These are phyloP conservation scores for Tachuris rubrigastra DNA, from an alignment of 2,113 vertebrate genomes.

Conservation along the genomic window DNA sequence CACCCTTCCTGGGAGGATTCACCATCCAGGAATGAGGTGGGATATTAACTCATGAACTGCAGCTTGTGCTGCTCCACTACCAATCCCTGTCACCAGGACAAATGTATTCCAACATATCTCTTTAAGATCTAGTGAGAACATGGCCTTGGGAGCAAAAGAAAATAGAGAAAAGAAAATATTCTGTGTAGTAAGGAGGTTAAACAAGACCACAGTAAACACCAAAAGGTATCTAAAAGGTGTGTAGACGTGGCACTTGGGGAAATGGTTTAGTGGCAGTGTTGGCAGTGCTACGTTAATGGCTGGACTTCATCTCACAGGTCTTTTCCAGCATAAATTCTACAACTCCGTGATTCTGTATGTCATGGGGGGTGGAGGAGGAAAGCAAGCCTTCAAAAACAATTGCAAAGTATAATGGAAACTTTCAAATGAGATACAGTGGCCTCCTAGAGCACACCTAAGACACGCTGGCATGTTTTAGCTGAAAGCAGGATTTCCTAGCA, in stretches of 20 bases:
- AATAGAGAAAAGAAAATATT: not conserved
- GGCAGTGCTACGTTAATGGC: fast-evolving
- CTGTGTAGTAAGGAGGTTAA: not conserved
- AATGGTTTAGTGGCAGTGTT: not conserved
- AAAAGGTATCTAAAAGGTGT: not conserved
- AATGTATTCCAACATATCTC: not conserved
- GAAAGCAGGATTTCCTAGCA: not conserved
- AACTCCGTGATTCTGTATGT: not conserved
- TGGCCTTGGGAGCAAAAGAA: not conserved
- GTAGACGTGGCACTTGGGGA: fast-evolving
- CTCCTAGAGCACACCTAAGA: not conserved
- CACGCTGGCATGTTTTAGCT: not conserved
- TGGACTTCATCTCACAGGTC: not conserved
- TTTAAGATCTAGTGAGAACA: not conserved
- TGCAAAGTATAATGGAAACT: not conserved
- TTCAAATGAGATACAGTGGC: not conserved
- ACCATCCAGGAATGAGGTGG: not conserved
- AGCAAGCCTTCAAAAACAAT: not conserved
- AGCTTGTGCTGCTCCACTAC: not conserved
- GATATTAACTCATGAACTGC: not conserved
- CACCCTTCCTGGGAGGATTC: not conserved
- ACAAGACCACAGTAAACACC: not conserved
- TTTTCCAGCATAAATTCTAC: not conserved
- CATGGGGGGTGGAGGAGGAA: not conserved
- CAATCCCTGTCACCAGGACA: not conserved